phyloP scores from a whole-genome alignment of 37 sponge, comb jelly and placozoan genomes.

The Aplysina aerophoba region DNA sequence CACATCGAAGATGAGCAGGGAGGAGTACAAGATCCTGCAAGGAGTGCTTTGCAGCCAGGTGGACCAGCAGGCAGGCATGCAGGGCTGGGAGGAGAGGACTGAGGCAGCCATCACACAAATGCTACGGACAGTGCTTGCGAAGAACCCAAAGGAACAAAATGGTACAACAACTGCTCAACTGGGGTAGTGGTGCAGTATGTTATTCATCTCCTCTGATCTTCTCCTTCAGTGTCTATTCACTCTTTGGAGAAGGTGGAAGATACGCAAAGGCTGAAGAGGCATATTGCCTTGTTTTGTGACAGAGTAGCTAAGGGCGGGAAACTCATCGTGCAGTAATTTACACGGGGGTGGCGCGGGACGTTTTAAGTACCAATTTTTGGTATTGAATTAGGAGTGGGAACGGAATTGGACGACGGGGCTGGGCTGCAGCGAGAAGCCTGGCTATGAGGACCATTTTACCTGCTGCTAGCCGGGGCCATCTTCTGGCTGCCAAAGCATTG shows the following conservation, averaged over 20 bases:
- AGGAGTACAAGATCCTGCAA: conserved; percentile 19
- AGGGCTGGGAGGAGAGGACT: conserved; percentile 84
- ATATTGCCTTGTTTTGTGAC: conserved; percentile 91
- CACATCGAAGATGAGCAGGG: background rate
- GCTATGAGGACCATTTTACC: conserved; percentile 49
- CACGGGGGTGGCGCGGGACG: background rate
- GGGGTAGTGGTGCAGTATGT: background rate
- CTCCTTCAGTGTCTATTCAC: conserved; percentile 36
- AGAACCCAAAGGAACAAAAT: conserved; percentile 70
- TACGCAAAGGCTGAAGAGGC: conserved; percentile 83
- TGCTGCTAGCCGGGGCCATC: conserved; percentile 44
- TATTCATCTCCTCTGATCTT: background rate
- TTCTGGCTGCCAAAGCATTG: conserved; percentile 61
- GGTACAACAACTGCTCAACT: background rate
- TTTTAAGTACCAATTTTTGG: background rate
- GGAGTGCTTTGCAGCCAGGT: background rate
- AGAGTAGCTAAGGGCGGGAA: conserved; percentile 78
- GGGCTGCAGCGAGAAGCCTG: background rate
- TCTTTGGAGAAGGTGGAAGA: conserved; percentile 70
- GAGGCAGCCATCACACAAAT: conserved; percentile 75
- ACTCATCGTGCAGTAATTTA: background rate
- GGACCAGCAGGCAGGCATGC: conserved; percentile 2
- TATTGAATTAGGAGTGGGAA: background rate
- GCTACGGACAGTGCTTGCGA: conserved; percentile 75
- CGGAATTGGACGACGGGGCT: background rate